Conservation (phyloP, 2,113 vertebrate species). For the Phaethon lepturus region DNA sequence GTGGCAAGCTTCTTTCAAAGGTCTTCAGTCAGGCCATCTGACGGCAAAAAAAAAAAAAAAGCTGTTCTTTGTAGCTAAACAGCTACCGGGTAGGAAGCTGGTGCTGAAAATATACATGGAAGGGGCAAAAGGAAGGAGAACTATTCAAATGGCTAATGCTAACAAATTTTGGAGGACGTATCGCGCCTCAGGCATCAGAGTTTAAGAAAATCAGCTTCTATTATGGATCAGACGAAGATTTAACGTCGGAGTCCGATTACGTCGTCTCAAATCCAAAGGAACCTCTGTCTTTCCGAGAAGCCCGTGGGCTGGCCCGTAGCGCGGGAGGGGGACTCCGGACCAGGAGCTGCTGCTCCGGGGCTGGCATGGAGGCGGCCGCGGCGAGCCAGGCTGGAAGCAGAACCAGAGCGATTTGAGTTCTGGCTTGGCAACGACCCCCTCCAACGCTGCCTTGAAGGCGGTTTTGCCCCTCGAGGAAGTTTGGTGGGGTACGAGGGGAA, state of each 20-base stretch:
- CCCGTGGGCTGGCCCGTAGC: rapidly evolving
- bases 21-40: not conserved
- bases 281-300: not conserved
- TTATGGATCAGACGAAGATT: not conserved
- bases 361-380: rapidly evolving
- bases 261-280: not conserved
- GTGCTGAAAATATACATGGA: not conserved
- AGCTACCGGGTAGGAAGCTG: not conserved
- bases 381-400: not conserved
- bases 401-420: not conserved
- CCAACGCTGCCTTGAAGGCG: no score
- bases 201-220: not conserved
- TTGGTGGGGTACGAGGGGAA: not conserved
- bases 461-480: not conserved
- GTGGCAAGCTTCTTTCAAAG: not conserved
- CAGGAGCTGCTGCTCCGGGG: not conserved
- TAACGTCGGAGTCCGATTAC: not conserved
- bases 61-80: not conserved
- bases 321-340: not conserved
- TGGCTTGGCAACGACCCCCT: not conserved
- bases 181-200: rapidly evolving
- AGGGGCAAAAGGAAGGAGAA: not conserved
- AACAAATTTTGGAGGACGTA: not conserved
- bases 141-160: not conserved
- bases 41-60: not conserved